phyloP scores from a whole-genome alignment of 1,140 invertebrate genomes.

The Oreohelix idahoensis region DNA sequence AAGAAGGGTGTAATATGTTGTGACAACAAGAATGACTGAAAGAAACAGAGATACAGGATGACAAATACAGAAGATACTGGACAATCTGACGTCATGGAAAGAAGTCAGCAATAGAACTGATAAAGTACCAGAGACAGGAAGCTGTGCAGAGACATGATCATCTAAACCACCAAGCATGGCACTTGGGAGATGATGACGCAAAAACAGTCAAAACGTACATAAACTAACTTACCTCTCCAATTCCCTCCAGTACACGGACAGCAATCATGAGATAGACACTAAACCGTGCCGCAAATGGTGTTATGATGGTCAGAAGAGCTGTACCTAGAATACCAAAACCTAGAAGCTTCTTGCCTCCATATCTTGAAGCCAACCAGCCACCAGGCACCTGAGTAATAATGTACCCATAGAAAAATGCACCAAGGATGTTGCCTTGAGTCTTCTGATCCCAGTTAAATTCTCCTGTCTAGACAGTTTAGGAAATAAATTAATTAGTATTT shows the following conservation, averaged over 20 bases:
- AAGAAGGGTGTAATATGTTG: too few relatives aligned
- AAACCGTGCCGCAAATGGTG: slow-evolving; percentile 81
- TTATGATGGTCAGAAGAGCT: slow-evolving; percentile 85
- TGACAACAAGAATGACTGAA: too few relatives aligned
- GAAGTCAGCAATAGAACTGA: too few relatives aligned
- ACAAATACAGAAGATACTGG: too few relatives aligned
- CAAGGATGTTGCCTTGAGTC: slow-evolving; percentile 85
- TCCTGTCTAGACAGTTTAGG: slow-evolving; percentile 46
- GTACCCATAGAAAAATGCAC: slow-evolving; percentile 89
- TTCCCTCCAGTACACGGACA: slow-evolving; percentile 87
- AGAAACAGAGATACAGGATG: too few relatives aligned
- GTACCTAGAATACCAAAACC: slow-evolving; percentile 86
- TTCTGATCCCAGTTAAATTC: slow-evolving; percentile 88
- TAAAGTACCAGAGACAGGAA: too few relatives aligned
- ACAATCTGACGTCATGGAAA: too few relatives aligned
- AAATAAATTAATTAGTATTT: too few relatives aligned
- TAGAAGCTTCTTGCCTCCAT: slow-evolving; percentile 85
- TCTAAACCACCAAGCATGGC: too few relatives aligned
- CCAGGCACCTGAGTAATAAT: slow-evolving; percentile 79
- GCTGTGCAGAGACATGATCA: too few relatives aligned
- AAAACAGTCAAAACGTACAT: too few relatives aligned
- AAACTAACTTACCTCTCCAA: slow-evolving; percentile 84
- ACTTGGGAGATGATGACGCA: too few relatives aligned
- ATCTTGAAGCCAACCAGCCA: slow-evolving; percentile 82
- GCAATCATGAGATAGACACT: slow-evolving; percentile 82